phyloP scores from a whole-genome alignment of 2,888 invertebrate genomes.

The Tortrix viridana region DNA sequence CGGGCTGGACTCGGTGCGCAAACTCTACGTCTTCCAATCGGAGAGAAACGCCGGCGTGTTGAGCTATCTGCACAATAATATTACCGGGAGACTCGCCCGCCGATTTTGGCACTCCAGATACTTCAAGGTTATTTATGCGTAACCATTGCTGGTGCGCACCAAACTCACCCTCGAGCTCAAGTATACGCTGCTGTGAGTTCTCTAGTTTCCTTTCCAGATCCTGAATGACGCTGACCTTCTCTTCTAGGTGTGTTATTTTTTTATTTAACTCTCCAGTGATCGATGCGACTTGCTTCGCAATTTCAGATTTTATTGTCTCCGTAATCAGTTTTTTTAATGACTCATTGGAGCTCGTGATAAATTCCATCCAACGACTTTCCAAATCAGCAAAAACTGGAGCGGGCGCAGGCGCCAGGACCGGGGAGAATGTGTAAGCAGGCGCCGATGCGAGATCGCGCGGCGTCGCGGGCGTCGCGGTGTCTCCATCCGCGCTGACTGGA shows the following conservation, averaged over 20 bases:
- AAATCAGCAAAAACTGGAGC: too few species aligned
- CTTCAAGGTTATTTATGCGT: background rate
- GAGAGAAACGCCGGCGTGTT: slow-evolving; percentile 13
- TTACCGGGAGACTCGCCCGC: slow-evolving; percentile 5
- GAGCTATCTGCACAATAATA: slow-evolving; percentile 4
- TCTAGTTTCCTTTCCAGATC: background rate
- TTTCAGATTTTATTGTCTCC: background rate
- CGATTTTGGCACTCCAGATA: slow-evolving; percentile 21
- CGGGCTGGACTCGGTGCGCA: slow-evolving; percentile 8
- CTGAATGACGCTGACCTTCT: background rate
- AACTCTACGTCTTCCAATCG: slow-evolving; percentile 14
- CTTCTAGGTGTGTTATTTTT: background rate
- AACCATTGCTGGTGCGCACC: background rate
- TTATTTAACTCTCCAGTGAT: background rate
- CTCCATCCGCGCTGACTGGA: too few species aligned
- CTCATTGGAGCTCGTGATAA: background rate
- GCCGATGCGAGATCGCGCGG: too few species aligned
- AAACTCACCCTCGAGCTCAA: background rate
- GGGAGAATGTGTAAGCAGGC: too few species aligned
- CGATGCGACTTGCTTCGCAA: background rate
- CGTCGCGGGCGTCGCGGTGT: too few species aligned
- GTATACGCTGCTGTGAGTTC: background rate
- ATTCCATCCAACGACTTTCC: too few species aligned
- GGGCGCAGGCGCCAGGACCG: too few species aligned
- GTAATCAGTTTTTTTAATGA: background rate